Evolutionary conservation across 2,113 vertebrate species (phyloP), one percentile per base, ranked within the genome.

Genomic region (Albula glossodonta): DNA sequence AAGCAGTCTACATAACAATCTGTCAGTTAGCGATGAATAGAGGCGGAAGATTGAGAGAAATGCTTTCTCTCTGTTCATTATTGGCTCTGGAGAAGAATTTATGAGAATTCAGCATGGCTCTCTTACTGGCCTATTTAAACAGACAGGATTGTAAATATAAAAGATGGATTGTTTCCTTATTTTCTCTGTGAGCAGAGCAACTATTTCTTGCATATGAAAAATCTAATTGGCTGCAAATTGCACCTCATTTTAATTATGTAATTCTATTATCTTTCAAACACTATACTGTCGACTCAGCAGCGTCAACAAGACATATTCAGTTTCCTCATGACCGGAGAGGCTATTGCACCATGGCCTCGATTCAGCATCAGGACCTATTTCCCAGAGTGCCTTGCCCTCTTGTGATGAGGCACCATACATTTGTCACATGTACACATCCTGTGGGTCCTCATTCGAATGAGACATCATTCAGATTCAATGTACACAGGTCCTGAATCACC

Each of bases 211-310:
- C 31, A 78, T 66, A 57, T 80, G 80, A 79, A 70, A 83, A 80
- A 89, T 87, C 82, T 86, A 87, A 87, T 87, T 85, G 49, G 60
- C 80, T 78, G 22, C 81, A 81, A 89, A 87, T 86, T 83, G 63
- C 25, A 41, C 41, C 86, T 89, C 70, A 86, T 89, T 83, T 81
- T 60, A 78, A 82, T 74, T 56, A 86, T 78, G 84, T 41, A 63
- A 50, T 86, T 84, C 66, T 87, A 81, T 85, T 85, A 79, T 82
- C 80, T 66, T 50, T 77, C 83, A 78, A 78, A 85, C 15, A 53
- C 79, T 25, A 50, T 57, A 70, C 13, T 81, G 80, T 57, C 80
- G 51, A 82, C 82, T 87, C 85, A 80, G 85, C 80, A 88, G 85
- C 22, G 57, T 57, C 60, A 15, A 52, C 49, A 50, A 50, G 56